Evolutionary conservation across 2,888 invertebrate genomes (phyloP), one percentile per base, ranked within the genome.

Genomic region (Conus canariensis): DNA sequence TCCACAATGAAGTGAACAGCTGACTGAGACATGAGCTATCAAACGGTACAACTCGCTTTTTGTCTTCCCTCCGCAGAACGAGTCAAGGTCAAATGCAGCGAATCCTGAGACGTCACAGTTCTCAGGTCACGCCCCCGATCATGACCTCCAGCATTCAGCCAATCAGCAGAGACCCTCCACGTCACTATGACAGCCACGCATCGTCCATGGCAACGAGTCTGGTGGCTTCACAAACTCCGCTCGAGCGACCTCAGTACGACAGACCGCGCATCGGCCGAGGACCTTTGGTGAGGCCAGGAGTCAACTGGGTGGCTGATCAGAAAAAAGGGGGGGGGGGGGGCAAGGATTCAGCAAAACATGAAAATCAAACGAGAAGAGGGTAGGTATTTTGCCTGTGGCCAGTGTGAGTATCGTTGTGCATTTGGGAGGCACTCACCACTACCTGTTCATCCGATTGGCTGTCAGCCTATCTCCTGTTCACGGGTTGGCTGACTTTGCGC

Each of bases 131-230:
- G 85, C 89, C 89, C 67, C 59, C 85, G n/a, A n/a, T 89, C 59
- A 19, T 89, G 56, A 64, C 89, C 25, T 85, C 89, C 74, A 85
- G 85, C 85, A 89, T 89, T 14, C 89, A 89, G 70, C 89, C 89
- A 85, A 89, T 89, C 89, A 89, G 85, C 59, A 85, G 89, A 85
- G 89, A 89, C 59, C 89, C 85, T 25, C 58, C 59, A 16, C 89
- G 85, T 67, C 67, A 85, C 83, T 83, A 89, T 58, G 89, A 89
- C 83, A 89, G 45, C 70, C 89, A 89, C 16, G 45, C 9, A 22
- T 82, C 88, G 19, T 87, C 87, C 70, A 22, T 74, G 25, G 70
- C 67, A 70, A 25, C 25, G n/a, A 19, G 30, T 45, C 14, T 16
- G 87, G 25, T 60, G 56, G 56, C 70, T 14, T 58, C 70, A n/a